Percentiles rank a stretch among this genome's conserved stretches.
Conservation (phyloP, 2,888 invertebrate species). For the Parnassius apollo region DNA sequence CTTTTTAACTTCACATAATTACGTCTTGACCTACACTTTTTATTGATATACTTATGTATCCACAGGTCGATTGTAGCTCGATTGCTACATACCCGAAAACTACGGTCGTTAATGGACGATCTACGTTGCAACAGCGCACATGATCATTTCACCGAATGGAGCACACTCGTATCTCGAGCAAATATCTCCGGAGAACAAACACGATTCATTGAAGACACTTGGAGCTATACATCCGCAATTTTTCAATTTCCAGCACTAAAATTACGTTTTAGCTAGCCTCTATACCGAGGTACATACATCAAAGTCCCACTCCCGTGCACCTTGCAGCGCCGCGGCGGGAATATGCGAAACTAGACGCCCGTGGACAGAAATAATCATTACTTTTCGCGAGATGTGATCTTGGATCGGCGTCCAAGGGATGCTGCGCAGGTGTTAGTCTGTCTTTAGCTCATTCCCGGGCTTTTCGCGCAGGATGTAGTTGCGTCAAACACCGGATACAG, state of each 20-base stretch:
- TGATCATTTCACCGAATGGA: slow-evolving; percentile 18
- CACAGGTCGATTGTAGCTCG: slow-evolving; percentile 14
- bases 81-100: slow-evolving; percentile 20
- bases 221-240: slow-evolving; percentile 45
- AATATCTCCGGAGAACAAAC: slow-evolving; percentile 27
- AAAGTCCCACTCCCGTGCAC: slow-evolving; percentile 52
- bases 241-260: slow-evolving; percentile 63
- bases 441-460: slow-evolving; percentile 70
- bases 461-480: slow-evolving; percentile 72
- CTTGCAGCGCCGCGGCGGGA: slow-evolving; percentile 68
- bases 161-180: slow-evolving; percentile 24
- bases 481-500: slow-evolving; percentile 61
- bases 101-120: slow-evolving; percentile 23
- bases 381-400: slow-evolving; percentile 80
- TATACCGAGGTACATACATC: slow-evolving; percentile 63
- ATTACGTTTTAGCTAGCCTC: slow-evolving; percentile 66
- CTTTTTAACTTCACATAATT: slow-evolving; percentile 22
- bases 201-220: slow-evolving; percentile 33
- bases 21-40: slow-evolving; percentile 15
- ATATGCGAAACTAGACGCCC: slow-evolving; percentile 68
- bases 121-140: slow-evolving; percentile 6
- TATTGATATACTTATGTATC: slow-evolving; percentile 16
- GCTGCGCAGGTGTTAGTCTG: slow-evolving; percentile 69
- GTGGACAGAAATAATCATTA: slow-evolving; percentile 81
- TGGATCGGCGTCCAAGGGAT: slow-evolving; percentile 63